Evolutionary conservation across 2,113 vertebrate species (phyloP).

Genomic region (Platichthys flesus): DNA sequence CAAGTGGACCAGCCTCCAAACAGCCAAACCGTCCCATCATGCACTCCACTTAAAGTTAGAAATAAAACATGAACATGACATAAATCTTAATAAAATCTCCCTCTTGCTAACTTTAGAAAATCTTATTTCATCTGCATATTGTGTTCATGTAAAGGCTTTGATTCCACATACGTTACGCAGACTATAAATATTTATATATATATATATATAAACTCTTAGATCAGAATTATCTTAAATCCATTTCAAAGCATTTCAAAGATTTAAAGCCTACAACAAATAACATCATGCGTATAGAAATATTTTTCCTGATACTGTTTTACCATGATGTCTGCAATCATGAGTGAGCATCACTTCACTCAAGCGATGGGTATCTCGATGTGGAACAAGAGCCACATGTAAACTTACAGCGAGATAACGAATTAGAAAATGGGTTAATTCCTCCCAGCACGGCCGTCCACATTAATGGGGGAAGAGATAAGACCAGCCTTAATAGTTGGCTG

Average conservation of each 20-base stretch:
- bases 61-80: conserved; percentile 29
- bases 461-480: conserved; percentile 66
- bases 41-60: conserved; percentile 36
- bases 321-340: conserved; percentile 27
- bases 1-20: neutral
- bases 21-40: conserved; percentile 26
- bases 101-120: conserved; percentile 28
- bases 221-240: conserved; percentile 15
- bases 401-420: conserved; percentile 55
- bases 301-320: neutral
- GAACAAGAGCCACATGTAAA: conserved; percentile 55
- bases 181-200: neutral
- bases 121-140: conserved; percentile 15
- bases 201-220: conserved; percentile 29
- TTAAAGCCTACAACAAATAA: neutral
- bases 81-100: conserved; percentile 28
- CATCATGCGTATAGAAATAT: neutral
- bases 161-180: conserved; percentile 24
- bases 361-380: conserved; percentile 36
- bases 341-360: conserved; percentile 23
- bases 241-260: conserved; percentile 7
- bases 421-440: conserved; percentile 66
- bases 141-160: conserved; percentile 31
- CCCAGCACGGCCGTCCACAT: conserved; percentile 46
- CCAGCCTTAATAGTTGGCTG: conserved; percentile 72